Base-by-base conservation (phyloP, 92 coral and sea anemone species). In the Ricordea florida region DNA sequence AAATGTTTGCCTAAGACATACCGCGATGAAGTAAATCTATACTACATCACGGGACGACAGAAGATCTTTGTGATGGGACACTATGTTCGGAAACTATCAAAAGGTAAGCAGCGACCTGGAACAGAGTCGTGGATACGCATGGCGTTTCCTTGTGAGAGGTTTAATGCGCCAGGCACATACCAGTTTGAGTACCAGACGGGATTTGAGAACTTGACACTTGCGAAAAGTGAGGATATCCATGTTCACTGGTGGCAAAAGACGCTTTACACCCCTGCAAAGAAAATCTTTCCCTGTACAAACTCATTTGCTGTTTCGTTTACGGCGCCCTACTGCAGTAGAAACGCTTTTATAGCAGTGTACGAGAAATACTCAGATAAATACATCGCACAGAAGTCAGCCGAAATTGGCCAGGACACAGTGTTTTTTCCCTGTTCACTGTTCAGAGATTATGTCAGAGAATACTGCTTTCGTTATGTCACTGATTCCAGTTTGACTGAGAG, bases 401-500 rank as follows among this genome's bases (percentile, higher is more conserved):
- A 82, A 32, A 91, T 89, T 7, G 96, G 85, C 2, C 84, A 70
- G 45, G 62, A 70, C 25, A 71, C 72, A 0, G 87, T 84, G 0
- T 96, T 83, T 49, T 86, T 82, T 45, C 83, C 82, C 0, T 96
- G 99, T 43, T 44, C 93, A 47, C 79, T 78, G 44, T 96, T 96
- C 66, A 78, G 62, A 47, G 88, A 79, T 23, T 86, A 89, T 50
- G 79, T 96, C 55, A 85, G 80, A 36, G 91, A 82, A 46, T 96
- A 96, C 66, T 96, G 99, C 85, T 92, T 96, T 64, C 88, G 90
- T 32, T 96, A 96, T 65, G 20, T 80, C 42, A 86, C 96, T 44
- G 80, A 74, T 34, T 83, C 97, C 0, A 38, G 80, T 8, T 59
- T 88, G 41, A 86, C 82, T 24, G 66, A 78, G 68, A 53, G 57